Evolutionary conservation across 2,797 vertebrate genomes (phyloP), one percentile per base, ranked within the genome.

Genomic region (Pogoniulus pusillus): DNA sequence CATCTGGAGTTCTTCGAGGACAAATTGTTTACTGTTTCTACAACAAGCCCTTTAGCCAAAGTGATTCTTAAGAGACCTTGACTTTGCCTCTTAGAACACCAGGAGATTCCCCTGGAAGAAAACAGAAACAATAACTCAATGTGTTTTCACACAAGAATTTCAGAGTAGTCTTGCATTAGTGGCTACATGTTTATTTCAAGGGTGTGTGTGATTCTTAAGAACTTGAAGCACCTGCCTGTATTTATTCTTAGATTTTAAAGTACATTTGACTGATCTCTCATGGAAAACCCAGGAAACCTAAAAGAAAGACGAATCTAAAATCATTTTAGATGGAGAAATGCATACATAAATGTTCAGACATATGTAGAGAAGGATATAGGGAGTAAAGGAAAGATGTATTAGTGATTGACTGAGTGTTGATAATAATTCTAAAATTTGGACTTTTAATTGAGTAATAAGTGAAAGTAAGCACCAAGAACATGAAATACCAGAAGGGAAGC

Each of bases 1-100:
- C 9, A 30, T 57, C 64, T 93, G 91, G 64, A 94, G 12, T 49
- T 74, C 49, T 80, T 70, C 89, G 35, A 86, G 58, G 58, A 84
- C 55, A 88, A 77, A 60, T 75, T 81, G 76, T 94, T 89, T 12
- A 0, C 80, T 85, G 16, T 85, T 91, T 84, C 70, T 77, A 41
- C 45, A 83, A 63, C 22, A 60, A 60, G 8, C 19, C 83, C 43
- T 86, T 43, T 34, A 63, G 83, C 88, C 85, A 82, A 66, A 82
- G 73, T 84, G 65, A 80, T 64, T 94, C 88, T 51, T 71, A 60
- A 30, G 84, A 68, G 74, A 68, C 35, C 35, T 86, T 91, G 35
- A 16, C 16, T 76, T 80, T 41, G 34, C n/a, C 14, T 88, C 57
- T 84, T 39, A 45, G 80, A 93, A 84, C 41, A 92, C n/a, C 65